phyloP scores from a whole-genome alignment of 2,113 vertebrate genomes.

The Tiliqua scincoides region DNA sequence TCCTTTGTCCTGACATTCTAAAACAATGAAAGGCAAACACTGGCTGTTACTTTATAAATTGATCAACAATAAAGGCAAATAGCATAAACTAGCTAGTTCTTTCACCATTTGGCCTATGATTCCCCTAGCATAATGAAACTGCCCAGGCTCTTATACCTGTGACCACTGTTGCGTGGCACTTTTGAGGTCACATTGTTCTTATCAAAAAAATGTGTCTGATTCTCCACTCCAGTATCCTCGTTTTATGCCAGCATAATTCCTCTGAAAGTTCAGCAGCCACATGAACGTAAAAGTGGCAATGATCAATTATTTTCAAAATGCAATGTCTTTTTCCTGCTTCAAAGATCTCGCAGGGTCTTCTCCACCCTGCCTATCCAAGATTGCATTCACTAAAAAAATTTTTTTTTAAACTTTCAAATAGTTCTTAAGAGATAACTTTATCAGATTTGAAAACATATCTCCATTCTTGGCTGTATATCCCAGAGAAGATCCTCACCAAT shows the following conservation, averaged over 20 bases:
- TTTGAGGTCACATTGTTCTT: conserved; percentile 3
- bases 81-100: background rate
- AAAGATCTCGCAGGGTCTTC: background rate
- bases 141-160: background rate
- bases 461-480: conserved; percentile 14
- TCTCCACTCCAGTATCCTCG: background rate
- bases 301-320: background rate
- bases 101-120: too few species aligned
- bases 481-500: background rate
- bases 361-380: conserved; percentile 18
- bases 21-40: background rate
- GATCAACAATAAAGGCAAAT: background rate
- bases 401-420: conserved; percentile 2
- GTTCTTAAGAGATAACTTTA: background rate
- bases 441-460: background rate
- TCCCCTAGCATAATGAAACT: background rate
- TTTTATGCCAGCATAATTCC: background rate
- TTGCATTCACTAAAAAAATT: fast-evolving
- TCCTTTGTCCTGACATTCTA: conserved; percentile 57
- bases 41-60: background rate
- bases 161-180: background rate
- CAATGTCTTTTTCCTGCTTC: background rate
- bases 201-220: background rate
- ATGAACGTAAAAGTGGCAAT: conserved; percentile 18
- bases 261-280: conserved; percentile 1